These are phyloP conservation scores for Papilio glaucus DNA, from an alignment of 1,140 invertebrate species.

Conservation along the genomic window DNA sequence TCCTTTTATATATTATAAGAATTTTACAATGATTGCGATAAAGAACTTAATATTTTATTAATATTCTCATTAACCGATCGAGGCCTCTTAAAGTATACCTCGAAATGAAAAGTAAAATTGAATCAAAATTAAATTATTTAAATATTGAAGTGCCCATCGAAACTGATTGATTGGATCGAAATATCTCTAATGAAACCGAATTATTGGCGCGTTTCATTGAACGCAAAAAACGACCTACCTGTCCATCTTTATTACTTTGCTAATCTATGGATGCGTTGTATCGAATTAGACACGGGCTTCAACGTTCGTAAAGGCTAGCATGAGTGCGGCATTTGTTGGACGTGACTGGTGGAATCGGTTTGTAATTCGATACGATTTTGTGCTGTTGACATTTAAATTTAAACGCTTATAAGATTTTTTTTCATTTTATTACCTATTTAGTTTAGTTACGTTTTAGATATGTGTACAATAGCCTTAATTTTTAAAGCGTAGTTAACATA, in stretches of 20 bases:
- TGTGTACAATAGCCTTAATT: too few species aligned
- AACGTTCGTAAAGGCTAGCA: background rate
- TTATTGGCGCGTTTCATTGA: slow-evolving; percentile 19
- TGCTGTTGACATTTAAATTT: slow-evolving; percentile 24
- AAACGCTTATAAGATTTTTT: background rate
- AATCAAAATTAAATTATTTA: slow-evolving; percentile 35
- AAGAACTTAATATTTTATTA: slow-evolving; percentile 31
- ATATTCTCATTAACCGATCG: slow-evolving; percentile 11
- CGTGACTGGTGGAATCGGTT: slow-evolving; percentile 2
- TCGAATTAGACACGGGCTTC: slow-evolving; percentile 29
- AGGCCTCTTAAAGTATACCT: slow-evolving; percentile 4
- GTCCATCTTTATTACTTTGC: slow-evolving; percentile 15
- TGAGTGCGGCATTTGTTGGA: background rate
- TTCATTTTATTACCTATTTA: too few species aligned
- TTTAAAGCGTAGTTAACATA: too few species aligned
- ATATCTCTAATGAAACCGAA: slow-evolving; percentile 31
- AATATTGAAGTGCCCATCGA: slow-evolving; percentile 28
- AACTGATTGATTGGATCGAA: slow-evolving; percentile 26
- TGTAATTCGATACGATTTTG: slow-evolving; percentile 10
- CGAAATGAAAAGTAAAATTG: slow-evolving; percentile 18
- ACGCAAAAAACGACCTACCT: slow-evolving; percentile 14
- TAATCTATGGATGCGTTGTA: slow-evolving; percentile 23
- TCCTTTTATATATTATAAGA: too few species aligned
- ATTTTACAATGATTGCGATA: background rate
- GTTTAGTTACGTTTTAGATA: too few species aligned